phyloP scores from a whole-genome alignment of 2,888 invertebrate genomes.

The Liodrosophila aerea region DNA sequence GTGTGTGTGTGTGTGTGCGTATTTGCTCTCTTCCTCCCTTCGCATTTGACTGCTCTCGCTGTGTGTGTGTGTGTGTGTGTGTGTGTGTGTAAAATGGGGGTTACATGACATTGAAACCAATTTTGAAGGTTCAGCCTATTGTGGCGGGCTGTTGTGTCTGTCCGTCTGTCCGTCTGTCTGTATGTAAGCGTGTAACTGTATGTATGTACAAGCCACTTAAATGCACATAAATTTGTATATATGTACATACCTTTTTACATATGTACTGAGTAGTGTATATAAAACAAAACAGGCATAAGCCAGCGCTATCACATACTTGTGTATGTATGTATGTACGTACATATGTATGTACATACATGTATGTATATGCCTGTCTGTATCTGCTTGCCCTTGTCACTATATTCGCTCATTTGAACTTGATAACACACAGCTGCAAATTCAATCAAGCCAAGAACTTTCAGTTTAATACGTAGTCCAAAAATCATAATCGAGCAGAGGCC shows the following conservation, averaged over 20 bases:
- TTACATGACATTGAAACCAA: slow-evolving; percentile 76
- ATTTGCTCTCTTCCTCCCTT: slow-evolving; percentile 9
- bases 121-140: slow-evolving; percentile 66
- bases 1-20: slow-evolving; percentile 5
- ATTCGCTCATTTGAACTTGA: slow-evolving; percentile 52
- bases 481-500: too few relatives aligned
- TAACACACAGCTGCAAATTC: slow-evolving; percentile 24
- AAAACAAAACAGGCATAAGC: too few relatives aligned
- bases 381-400: slow-evolving; percentile 65
- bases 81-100: slow-evolving; percentile 70
- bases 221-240: too few relatives aligned
- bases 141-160: background rate
- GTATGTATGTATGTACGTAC: background rate
- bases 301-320: too few relatives aligned
- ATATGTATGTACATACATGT: slow-evolving; percentile 1
- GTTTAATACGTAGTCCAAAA: too few relatives aligned
- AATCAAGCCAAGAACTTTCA: too few relatives aligned
- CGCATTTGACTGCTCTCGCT: slow-evolving; percentile 32
- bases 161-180: too few relatives aligned
- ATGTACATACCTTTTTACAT: too few relatives aligned
- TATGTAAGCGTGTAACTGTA: too few relatives aligned
- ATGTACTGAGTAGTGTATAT: too few relatives aligned
- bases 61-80: too few relatives aligned
- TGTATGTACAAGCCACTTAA: background rate
- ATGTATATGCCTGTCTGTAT: background rate